Conservation (phyloP, 2,888 invertebrate species). For the Nymphalis polychloros region DNA sequence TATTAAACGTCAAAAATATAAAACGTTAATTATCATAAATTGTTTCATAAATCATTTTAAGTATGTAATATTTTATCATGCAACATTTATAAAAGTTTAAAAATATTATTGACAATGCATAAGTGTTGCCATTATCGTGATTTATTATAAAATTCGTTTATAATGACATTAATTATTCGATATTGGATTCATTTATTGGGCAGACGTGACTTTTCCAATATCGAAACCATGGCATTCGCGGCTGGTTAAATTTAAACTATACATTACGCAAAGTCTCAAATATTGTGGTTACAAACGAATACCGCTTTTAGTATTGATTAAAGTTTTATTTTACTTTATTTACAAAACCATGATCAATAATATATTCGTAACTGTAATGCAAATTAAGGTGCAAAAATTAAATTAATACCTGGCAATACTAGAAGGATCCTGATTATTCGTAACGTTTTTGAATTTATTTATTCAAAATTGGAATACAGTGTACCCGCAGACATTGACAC, state of each 20-base stretch:
- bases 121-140: slow-evolving; percentile 2
- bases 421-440: no score
- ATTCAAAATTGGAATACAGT: no score
- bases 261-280: slow-evolving; percentile 22
- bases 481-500: no score
- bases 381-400: no score
- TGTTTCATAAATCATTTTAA: background rate
- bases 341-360: no score
- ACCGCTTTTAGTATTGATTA: background rate
- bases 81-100: background rate
- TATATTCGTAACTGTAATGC: no score
- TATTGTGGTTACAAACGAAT: background rate
- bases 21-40: no score
- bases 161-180: slow-evolving; percentile 28
- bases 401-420: no score
- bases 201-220: slow-evolving; percentile 39
- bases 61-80: slow-evolving; percentile 1
- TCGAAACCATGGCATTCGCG: slow-evolving; percentile 14
- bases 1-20: no score
- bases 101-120: background rate
- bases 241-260: background rate
- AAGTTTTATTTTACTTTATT: no score
- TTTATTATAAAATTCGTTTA: slow-evolving; percentile 14
- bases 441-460: no score
- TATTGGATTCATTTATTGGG: slow-evolving; percentile 25